A percentile compares a stretch with the other conserved stretches of the same genome.
phyloP scores from a whole-genome alignment of 2,888 invertebrate species.

The Sthenelais limicola region DNA sequence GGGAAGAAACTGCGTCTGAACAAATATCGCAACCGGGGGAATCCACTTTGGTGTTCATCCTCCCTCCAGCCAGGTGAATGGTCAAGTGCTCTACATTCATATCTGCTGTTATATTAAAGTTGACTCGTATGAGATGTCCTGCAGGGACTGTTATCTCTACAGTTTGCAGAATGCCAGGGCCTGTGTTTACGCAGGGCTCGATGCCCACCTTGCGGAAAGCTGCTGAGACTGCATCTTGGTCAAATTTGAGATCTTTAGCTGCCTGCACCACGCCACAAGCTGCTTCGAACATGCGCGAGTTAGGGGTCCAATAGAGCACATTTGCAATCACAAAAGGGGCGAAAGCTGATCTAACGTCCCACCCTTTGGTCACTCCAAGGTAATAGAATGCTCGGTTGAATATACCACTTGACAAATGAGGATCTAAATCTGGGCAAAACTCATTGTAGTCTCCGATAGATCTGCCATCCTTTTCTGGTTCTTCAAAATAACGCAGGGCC shows the following conservation, averaged over 20 bases:
- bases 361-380: slow-evolving; percentile 49
- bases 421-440: slow-evolving; percentile 49
- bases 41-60: background rate
- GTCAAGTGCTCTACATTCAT: slow-evolving; percentile 22
- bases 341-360: slow-evolving; percentile 52
- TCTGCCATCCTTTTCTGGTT: slow-evolving; percentile 52
- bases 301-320: slow-evolving; percentile 55
- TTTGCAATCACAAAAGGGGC: slow-evolving; percentile 54
- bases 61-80: background rate
- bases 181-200: slow-evolving; percentile 24
- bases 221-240: slow-evolving; percentile 43
- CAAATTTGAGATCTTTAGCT: slow-evolving; percentile 55
- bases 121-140: background rate
- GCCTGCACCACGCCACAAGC: slow-evolving; percentile 56
- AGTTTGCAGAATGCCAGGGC: background rate
- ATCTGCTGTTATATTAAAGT: background rate
- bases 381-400: slow-evolving; percentile 55
- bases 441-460: slow-evolving; percentile 52
- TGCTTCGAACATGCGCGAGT: slow-evolving; percentile 50
- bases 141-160: slow-evolving; percentile 25
- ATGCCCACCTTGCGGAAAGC: slow-evolving; percentile 54
- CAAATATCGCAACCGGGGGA: slow-evolving; percentile 14
- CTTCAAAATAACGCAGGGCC: slow-evolving; percentile 52
- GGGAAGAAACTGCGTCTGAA: background rate
- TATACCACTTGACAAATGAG: slow-evolving; percentile 56